Evolutionary conservation across 2,888 invertebrate genomes (phyloP), one percentile per base, ranked within the genome.

Genomic region (Geophilus truncorum): DNA sequence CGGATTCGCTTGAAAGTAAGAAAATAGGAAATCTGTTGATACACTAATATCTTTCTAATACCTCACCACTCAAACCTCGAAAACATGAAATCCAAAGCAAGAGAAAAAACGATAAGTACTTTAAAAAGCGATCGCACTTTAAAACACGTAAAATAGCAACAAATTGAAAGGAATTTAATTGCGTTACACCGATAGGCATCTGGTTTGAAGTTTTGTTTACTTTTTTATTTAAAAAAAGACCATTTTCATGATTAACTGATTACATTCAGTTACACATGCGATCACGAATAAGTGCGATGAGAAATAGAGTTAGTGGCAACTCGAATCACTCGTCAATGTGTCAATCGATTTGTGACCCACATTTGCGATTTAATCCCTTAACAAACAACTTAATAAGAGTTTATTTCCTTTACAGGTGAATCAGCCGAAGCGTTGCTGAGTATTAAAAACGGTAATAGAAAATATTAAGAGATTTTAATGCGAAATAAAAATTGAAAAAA

Each of bases 1-100:
- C 92, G 91, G 92, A 92, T 90, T 90, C 90, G 90, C 91, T 91
- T 90, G 91, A 92, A 92, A 92, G 92, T 92, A 90, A 92, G 92
- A 80, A 78, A 80, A 51, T n/a, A 18, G 51, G 51, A 51, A 51
- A 51, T 51, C 5, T 51, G 51, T 51, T 51, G 7, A 51, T 18
- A 51, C 51, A n/a, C 18, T 18, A 51, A 18, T 51, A 18, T 18
- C 51, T 21, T n/a, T 21, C 18, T 5, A 51, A 51, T 18, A 51
- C 7, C 4, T 51, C 51, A 6, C 5, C 18, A 5, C 4, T 51
- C 3, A 32, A n/a, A 18, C 18, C 0, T 28, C 3, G 25, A 75
- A 75, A 0, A 9, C 76, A n/a, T 25, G 9, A 18, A 23, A n/a
- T n/a, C 18, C 4, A n/a, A 75, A 5, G 25, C 25, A n/a, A 9